phyloP scores from a whole-genome alignment of 2,888 invertebrate species.

The Chymomyza procnemis region DNA sequence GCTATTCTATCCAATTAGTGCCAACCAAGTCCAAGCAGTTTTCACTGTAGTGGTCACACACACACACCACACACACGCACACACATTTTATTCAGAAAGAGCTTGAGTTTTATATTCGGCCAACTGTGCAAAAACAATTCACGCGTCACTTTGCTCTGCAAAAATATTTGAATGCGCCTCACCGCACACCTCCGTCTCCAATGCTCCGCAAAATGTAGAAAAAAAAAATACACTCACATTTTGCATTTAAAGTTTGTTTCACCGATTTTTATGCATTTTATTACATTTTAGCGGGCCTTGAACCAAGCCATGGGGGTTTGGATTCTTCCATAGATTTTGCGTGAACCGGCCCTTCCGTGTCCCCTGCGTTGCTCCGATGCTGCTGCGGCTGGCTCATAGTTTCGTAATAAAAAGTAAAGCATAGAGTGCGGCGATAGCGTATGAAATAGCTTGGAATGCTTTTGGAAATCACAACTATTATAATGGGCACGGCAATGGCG shows the following conservation, averaged over 20 bases:
- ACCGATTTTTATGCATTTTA: constrained; percentile 54
- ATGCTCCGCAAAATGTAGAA: constrained; percentile 20
- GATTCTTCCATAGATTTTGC: not conserved
- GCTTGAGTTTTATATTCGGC: constrained; percentile 30
- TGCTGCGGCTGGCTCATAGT: not conserved
- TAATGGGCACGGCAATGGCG: constrained; percentile 5
- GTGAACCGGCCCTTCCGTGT: not conserved
- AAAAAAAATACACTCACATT: too few species aligned
- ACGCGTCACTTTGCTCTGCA: constrained; percentile 31
- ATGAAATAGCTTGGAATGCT: not conserved
- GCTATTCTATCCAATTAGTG: not conserved
- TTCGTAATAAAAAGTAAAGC: constrained; percentile 46
- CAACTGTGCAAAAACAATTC: constrained; percentile 44
- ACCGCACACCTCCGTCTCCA: too few species aligned
- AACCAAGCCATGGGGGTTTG: constrained; percentile 6
- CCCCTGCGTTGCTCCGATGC: not conserved
- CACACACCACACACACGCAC: not conserved
- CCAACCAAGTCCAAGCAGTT: not conserved
- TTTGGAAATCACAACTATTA: constrained; percentile 13
- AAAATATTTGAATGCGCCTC: constrained; percentile 1
- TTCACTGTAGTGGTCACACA: not conserved
- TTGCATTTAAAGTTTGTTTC: constrained; percentile 42
- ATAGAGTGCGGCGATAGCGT: constrained; percentile 17
- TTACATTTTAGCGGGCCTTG: constrained; percentile 21
- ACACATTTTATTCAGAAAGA: constrained; percentile 4